These are phyloP conservation scores for Arenaria interpres DNA, from an alignment of 2,113 vertebrate genomes.

Conservation along the genomic window DNA sequence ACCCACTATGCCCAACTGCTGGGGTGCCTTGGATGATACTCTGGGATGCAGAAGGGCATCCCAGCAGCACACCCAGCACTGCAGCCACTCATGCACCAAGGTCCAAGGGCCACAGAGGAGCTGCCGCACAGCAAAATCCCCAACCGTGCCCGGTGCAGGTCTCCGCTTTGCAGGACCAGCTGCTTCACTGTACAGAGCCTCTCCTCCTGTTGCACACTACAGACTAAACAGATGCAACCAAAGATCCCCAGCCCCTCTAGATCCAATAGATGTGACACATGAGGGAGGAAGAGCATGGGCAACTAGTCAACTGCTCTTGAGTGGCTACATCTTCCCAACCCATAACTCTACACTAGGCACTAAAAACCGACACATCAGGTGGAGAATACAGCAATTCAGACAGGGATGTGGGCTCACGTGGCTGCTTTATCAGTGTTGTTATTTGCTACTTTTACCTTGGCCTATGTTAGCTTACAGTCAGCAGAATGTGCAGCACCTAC, in stretches of 20 bases:
- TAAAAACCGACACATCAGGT: background rate
- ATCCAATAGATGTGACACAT: too few relatives aligned
- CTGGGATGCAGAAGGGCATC: background rate
- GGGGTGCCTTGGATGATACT: background rate
- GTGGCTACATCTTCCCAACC: background rate
- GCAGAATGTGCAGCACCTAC: background rate
- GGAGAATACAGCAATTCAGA: background rate
- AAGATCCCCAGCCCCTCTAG: background rate
- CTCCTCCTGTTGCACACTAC: background rate
- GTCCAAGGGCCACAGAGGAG: background rate
- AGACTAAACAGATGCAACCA: background rate
- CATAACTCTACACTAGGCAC: background rate
- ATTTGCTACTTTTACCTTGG: background rate
- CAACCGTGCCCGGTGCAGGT: background rate
- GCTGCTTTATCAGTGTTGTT: background rate
- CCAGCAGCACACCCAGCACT: background rate
- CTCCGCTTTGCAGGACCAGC: background rate
- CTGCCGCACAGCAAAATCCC: background rate
- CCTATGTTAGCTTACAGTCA: background rate
- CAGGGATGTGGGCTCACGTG: background rate
- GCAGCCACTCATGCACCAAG: fast-evolving
- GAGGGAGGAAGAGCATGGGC: background rate
- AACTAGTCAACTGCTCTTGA: background rate
- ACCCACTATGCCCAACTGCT: background rate
- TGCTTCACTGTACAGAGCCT: background rate